Evolutionary conservation across 2,888 invertebrate genomes (phyloP).

Genomic region (Drosophila nr. perissopoda): DNA sequence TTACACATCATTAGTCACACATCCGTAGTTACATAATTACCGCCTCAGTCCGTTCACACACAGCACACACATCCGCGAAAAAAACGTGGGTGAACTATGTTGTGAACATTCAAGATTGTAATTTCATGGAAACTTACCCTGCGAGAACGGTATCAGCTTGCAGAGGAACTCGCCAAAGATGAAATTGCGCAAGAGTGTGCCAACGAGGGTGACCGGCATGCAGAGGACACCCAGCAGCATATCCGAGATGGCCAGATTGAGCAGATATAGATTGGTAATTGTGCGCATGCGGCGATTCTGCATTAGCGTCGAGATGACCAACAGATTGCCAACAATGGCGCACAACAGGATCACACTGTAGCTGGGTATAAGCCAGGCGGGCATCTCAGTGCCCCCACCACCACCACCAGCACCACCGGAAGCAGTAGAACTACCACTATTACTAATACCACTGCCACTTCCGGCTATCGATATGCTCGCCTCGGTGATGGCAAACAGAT

Average conservation of each 20-base stretch:
- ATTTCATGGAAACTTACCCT: conserved; percentile 86
- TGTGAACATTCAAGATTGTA: not conserved
- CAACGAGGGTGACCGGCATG: conserved; percentile 91
- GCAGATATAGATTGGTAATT: conserved; percentile 91
- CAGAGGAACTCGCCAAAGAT: conserved; percentile 91
- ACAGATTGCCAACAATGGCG: conserved; percentile 91
- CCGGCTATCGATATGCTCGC: not conserved
- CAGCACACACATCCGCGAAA: not conserved
- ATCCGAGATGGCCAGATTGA: conserved; percentile 91
- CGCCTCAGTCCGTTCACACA: not conserved
- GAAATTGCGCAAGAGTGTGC: conserved; percentile 88
- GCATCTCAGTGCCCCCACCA: conserved; percentile 54
- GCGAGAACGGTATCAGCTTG: conserved; percentile 90
- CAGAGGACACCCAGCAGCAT: conserved; percentile 90
- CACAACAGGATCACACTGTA: conserved; percentile 92
- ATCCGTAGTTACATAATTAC: not conserved
- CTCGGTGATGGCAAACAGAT: conserved; percentile 19
- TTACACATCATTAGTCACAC: not conserved
- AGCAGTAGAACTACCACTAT: not conserved
- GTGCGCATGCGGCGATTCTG: conserved; percentile 92
- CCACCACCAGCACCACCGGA: not conserved
- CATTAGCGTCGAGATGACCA: conserved; percentile 91
- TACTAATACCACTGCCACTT: not conserved
- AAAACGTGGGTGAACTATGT: not conserved
- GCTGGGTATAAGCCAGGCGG: conserved; percentile 85